Percentiles rank a stretch among this genome's conserved stretches.
phyloP scores from a whole-genome alignment of 2,797 vertebrate species.

The Lemur catta region DNA sequence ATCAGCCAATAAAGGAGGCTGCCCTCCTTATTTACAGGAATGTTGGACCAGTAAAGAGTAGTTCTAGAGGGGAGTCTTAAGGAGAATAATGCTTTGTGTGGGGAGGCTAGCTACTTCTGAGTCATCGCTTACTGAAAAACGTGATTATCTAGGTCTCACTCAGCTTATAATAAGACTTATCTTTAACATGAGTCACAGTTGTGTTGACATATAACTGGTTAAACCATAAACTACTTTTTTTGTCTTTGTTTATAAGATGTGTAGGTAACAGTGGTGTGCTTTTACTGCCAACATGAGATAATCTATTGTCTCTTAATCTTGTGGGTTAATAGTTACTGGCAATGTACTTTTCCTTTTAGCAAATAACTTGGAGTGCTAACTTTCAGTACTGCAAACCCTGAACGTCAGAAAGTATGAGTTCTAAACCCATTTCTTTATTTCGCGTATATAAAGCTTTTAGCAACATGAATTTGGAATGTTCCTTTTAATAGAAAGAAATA shows the following conservation, averaged over 20 bases:
- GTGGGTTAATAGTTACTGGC: constrained; percentile 2
- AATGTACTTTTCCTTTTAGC: not conserved
- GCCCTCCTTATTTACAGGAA: not conserved
- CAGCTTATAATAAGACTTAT: not conserved
- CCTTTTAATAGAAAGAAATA: not conserved
- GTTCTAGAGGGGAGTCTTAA: not conserved
- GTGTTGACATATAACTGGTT: constrained; percentile 32
- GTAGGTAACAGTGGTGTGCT: not conserved
- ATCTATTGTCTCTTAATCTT: constrained; percentile 26
- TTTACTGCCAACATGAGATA: constrained; percentile 8
- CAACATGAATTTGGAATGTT: constrained; percentile 33
- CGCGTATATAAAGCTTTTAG: not conserved
- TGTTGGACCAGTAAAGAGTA: not conserved
- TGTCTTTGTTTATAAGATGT: constrained; percentile 52
- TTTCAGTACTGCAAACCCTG: not conserved
- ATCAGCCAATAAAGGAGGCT: not conserved
- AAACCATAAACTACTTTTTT: constrained; percentile 34
- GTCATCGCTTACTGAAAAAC: constrained; percentile 5
- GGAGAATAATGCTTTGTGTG: not conserved
- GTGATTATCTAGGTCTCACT: not conserved
- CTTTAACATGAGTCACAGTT: constrained; percentile 25
- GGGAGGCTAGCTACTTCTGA: not conserved
- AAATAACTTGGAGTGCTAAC: not conserved
- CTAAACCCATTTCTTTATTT: not conserved
- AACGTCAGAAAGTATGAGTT: not conserved